phyloP scores from a whole-genome alignment of 2,888 invertebrate genomes.

The Epirrita christyi region DNA sequence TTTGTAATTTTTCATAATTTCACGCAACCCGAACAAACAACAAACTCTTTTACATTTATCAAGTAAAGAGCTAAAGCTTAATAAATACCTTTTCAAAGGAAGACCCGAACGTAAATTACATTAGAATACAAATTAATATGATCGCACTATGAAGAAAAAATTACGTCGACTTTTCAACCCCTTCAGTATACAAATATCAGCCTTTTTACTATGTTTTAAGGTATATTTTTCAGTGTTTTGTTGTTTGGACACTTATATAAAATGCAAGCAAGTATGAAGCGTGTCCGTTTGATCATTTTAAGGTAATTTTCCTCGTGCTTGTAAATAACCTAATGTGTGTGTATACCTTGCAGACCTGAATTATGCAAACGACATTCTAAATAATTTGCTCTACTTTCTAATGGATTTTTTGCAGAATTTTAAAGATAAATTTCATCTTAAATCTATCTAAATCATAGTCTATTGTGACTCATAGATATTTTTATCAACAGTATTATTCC shows the following conservation, averaged over 20 bases:
- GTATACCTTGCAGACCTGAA: constrained; percentile 5
- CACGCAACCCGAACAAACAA: constrained; percentile 49
- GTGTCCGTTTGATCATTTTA: constrained; percentile 41
- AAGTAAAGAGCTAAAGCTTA: constrained; percentile 54
- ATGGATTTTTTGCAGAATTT: no score
- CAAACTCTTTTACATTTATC: constrained; percentile 41
- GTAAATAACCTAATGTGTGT: constrained; percentile 24
- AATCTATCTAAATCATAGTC: no score
- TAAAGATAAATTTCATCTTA: no score
- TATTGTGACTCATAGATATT: no score
- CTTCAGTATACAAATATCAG: constrained; percentile 4
- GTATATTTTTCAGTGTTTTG: constrained; percentile 14
- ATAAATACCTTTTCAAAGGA: constrained; percentile 56
- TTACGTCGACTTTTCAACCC: constrained; percentile 37
- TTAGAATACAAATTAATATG: constrained; percentile 81
- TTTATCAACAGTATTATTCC: no score
- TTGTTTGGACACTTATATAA: constrained; percentile 30
- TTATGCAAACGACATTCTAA: constrained; percentile 22
- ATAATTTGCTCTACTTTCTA: neutral
- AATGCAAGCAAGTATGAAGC: constrained; percentile 31
- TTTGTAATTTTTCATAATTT: constrained; percentile 67
- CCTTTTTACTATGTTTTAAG: constrained; percentile 1
- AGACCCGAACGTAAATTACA: constrained; percentile 75
- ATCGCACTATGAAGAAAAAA: constrained; percentile 62
- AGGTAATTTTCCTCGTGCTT: constrained; percentile 38